A percentile compares a stretch with the other conserved stretches of the same genome.
Evolutionary conservation across 1,140 invertebrate genomes (phyloP).

Genomic region (Rhizoglyphus robini): DNA sequence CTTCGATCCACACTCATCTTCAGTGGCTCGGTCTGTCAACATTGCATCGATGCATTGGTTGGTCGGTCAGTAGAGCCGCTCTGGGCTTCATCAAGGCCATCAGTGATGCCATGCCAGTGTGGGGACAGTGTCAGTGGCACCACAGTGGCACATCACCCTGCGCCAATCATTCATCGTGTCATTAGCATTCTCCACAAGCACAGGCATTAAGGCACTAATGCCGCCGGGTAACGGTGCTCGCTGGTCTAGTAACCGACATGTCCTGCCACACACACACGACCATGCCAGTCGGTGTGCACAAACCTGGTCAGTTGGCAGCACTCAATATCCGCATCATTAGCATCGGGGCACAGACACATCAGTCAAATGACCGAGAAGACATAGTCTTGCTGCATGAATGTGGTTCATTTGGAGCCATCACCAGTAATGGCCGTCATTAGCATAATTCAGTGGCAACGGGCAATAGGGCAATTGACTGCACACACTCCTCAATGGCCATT

Average conservation of each 20-base stretch:
- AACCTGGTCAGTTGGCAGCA: background rate
- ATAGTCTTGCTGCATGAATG: too few species aligned
- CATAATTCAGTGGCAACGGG: too few species aligned
- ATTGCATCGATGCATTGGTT: too few species aligned
- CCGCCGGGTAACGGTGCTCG: background rate
- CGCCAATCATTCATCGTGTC: background rate
- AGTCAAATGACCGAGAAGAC: background rate
- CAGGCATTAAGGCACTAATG: background rate
- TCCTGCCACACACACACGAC: background rate
- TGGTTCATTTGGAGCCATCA: too few species aligned
- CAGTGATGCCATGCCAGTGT: background rate
- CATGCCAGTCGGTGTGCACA: background rate
- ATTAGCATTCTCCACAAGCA: background rate
- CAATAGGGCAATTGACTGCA: too few species aligned
- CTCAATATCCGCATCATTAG: slow-evolving; percentile 10
- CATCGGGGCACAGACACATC: background rate
- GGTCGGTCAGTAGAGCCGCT: background rate
- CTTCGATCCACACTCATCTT: too few species aligned
- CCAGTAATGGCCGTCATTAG: too few species aligned
- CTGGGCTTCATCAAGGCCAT: background rate
- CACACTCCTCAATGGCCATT: too few species aligned
- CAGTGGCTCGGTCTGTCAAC: too few species aligned
- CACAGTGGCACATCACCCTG: background rate
- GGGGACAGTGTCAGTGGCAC: background rate
- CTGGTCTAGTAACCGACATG: slow-evolving; percentile 10